These are phyloP conservation scores for Psococerastis gibbosa DNA, from an alignment of 2,888 invertebrate genomes.

Conservation along the genomic window DNA sequence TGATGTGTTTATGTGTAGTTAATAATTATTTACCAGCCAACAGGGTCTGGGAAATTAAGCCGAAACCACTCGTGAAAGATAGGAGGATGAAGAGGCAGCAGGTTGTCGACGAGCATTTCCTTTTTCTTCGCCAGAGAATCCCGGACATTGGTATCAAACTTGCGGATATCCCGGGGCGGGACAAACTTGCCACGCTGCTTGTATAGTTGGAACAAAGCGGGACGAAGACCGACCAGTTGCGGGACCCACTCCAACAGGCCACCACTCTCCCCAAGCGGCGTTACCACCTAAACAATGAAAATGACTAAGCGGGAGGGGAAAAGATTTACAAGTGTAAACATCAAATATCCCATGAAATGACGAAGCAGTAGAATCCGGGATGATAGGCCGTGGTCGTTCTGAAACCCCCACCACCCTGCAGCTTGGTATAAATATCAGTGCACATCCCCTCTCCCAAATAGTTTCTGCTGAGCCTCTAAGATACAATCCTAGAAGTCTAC, in stretches of 20 bases:
- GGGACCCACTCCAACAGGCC: slow-evolving; percentile 94
- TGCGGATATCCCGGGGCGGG: neutral
- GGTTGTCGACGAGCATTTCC: slow-evolving; percentile 40
- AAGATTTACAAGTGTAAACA: too few relatives aligned
- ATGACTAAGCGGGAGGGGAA: too few relatives aligned
- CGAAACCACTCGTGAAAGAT: slow-evolving; percentile 88
- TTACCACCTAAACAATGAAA: slow-evolving; percentile 48
- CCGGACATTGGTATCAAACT: slow-evolving; percentile 16
- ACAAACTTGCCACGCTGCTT: slow-evolving; percentile 13
- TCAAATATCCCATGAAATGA: too few relatives aligned
- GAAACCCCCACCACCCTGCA: too few relatives aligned
- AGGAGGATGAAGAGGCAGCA: slow-evolving; percentile 56
- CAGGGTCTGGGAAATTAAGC: slow-evolving; percentile 72
- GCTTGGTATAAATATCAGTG: too few relatives aligned
- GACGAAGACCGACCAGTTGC: slow-evolving; percentile 58
- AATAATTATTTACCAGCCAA: slow-evolving; percentile 45
- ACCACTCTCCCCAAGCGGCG: slow-evolving; percentile 86
- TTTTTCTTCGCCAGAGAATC: slow-evolving; percentile 46
- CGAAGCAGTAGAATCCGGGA: too few relatives aligned
- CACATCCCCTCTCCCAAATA: too few relatives aligned
- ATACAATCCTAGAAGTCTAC: too few relatives aligned
- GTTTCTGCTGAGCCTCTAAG: too few relatives aligned
- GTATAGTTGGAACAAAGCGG: slow-evolving; percentile 22
- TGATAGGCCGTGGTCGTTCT: too few relatives aligned
- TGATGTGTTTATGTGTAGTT: too few relatives aligned